phyloP scores from a whole-genome alignment of 2,113 vertebrate genomes.

The Campylomormyrus numenius region DNA sequence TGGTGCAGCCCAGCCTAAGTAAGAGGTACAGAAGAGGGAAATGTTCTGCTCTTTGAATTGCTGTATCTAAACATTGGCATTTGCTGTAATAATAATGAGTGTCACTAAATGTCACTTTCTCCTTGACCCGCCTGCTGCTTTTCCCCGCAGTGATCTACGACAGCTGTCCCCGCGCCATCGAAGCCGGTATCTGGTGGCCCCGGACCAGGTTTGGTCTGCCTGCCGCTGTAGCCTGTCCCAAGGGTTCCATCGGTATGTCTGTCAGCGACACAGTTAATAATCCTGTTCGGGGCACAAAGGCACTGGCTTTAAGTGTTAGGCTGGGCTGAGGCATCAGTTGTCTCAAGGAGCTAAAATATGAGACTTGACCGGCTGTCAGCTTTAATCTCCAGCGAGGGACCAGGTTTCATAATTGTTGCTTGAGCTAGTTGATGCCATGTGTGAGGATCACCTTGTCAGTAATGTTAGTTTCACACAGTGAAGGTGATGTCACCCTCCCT shows the following conservation, averaged over 20 bases:
- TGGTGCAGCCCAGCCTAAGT: too few species aligned
- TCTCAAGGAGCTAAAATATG: not conserved
- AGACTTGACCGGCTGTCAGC: not conserved
- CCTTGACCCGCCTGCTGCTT: not conserved
- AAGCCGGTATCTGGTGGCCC: slow-evolving; percentile 92
- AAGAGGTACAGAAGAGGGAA: not conserved
- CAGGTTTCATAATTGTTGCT: not conserved
- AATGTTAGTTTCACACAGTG: not conserved
- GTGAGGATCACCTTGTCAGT: not conserved
- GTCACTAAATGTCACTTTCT: not conserved
- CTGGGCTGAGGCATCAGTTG: not conserved
- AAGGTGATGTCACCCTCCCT: not conserved
- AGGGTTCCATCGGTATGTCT: slow-evolving; percentile 73
- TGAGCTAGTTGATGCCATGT: not conserved
- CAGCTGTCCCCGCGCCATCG: slow-evolving; percentile 86
- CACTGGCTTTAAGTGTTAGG: not conserved
- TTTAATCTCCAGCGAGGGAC: not conserved
- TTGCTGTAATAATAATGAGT: not conserved
- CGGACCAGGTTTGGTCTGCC: slow-evolving; percentile 90
- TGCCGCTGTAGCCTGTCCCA: slow-evolving; percentile 83
- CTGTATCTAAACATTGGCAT: not conserved
- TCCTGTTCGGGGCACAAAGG: not conserved
- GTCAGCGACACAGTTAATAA: not conserved
- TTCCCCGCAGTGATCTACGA: slow-evolving; percentile 81
- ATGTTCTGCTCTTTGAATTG: not conserved